Base-by-base conservation (phyloP, 2,888 invertebrate species). In the Lasioglossum morio region DNA sequence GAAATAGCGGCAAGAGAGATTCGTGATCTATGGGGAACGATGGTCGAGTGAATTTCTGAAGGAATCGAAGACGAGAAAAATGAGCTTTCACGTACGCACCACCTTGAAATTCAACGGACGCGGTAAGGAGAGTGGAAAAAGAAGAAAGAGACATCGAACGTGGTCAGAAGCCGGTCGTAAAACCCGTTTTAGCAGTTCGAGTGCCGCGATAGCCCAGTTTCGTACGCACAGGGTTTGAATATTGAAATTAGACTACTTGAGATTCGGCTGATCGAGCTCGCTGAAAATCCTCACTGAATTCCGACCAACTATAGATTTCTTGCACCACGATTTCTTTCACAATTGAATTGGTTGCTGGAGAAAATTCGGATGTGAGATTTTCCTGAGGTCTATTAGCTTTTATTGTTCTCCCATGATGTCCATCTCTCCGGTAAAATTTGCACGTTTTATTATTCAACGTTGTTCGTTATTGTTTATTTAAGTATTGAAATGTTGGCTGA, bases 171-270 rank as follows among this genome's bases (percentile, higher is more conserved):
- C 87, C 84, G 84, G 75, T 87, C 89, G 87, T 88, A 85, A 88
- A 90, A 88, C 90, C 84, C 85, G 90, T 90, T 90, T 90, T 90
- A 90, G 88, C 85, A 46, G 86, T 82, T 86, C 88, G 88, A 90
- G 87, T 83, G 79, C 74, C 86, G 84, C 79, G 90, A 88, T 90
- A 90, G 90, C 90, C 87, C 87, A 90, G 88, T 90, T 90, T 88
- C 83, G 57, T 84, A 79, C 81, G 34, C 76, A 40, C 72, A 74
- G 40, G 63, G 79, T 78, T 81, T 76, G 75, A 82, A 88, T 60
- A 84, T 89, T 82, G 85, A 87, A 89, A 88, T 88, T 85, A 84
- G 85, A 84, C 77, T 82, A 76, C 72, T 77, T 73, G 74, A 77
- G 73, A 78, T 14, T 69, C 37, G 37, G 63, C 73, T 66, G 46